Percentiles rank a stretch among this genome's conserved stretches.
These are phyloP conservation scores for Hexactinellida sp. DNA, from an alignment of 37 sponge, comb jelly and placozoan genomes.

Conservation along the genomic window DNA sequence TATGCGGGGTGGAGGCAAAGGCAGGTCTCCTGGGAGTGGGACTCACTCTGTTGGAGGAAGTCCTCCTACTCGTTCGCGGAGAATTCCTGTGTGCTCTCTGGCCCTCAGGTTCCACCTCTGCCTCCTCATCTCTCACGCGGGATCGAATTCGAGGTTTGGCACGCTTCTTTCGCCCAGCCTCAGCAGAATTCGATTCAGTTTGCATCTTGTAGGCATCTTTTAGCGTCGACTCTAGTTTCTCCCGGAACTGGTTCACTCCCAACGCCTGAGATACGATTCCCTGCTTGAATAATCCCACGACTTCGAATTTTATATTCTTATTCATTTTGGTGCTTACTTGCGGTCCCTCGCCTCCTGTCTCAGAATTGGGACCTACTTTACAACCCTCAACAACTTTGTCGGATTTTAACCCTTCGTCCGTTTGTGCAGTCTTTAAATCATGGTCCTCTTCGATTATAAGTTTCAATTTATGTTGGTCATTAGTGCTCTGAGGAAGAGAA, in stretches of 20 bases:
- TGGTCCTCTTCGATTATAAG: not conserved
- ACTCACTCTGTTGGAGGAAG: not conserved
- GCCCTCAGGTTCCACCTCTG: not conserved
- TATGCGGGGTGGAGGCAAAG: not conserved
- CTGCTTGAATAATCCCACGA: not conserved
- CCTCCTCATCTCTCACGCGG: not conserved
- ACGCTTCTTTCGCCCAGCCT: not conserved
- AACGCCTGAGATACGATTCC: not conserved
- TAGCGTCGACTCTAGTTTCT: not conserved
- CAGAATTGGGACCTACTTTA: not conserved
- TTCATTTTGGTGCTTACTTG: slow-evolving; percentile 6
- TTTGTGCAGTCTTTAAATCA: not conserved
- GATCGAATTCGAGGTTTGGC: not conserved
- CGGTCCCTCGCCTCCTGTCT: not conserved
- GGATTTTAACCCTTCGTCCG: not conserved
- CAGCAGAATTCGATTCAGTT: not conserved
- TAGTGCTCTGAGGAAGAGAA: too few relatives aligned
- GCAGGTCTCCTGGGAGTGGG: slow-evolving; percentile 4
- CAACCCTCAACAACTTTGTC: not conserved
- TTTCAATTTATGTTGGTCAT: not conserved
- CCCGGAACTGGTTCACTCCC: not conserved
- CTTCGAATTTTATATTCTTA: not conserved
- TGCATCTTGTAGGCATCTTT: not conserved
- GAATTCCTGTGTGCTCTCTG: not conserved
- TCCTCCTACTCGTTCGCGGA: not conserved